Evolutionary conservation across 2,797 vertebrate genomes (phyloP).

Genomic region (Paratrypauchen microcephalus): DNA sequence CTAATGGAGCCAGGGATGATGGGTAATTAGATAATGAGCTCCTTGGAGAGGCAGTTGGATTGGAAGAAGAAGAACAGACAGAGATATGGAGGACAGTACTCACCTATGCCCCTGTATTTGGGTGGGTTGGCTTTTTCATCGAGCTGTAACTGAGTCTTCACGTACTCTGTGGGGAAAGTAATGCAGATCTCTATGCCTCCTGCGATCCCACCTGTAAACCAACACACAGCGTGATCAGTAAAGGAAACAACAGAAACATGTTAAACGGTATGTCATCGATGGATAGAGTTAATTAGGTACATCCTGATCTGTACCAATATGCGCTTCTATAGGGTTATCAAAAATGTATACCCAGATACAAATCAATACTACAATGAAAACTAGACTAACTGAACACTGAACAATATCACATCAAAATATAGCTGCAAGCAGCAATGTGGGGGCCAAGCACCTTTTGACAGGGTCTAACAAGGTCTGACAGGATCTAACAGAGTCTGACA

Average conservation of each 20-base stretch:
- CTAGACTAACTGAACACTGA: no score
- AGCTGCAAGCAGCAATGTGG: no score
- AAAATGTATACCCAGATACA: no score
- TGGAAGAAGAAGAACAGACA: conserved; percentile 8
- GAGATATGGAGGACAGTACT: conserved; percentile 46
- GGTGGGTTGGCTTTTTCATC: conserved; percentile 90
- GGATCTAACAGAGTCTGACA: no score
- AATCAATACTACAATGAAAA: no score
- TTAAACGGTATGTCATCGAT: no score
- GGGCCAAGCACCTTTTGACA: no score
- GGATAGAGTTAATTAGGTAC: no score
- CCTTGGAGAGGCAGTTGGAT: conserved; percentile 44
- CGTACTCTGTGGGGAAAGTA: conserved; percentile 96
- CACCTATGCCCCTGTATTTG: conserved; percentile 89
- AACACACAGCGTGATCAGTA: conserved; percentile 14
- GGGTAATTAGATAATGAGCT: conserved; percentile 70
- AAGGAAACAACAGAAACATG: background rate
- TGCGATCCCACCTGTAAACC: conserved; percentile 86
- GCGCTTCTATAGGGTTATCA: no score
- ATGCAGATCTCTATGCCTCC: conserved; percentile 97
- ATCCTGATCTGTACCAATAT: no score
- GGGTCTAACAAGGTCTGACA: no score
- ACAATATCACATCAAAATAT: no score
- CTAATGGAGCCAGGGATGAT: conserved; percentile 63
- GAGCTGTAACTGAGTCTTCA: conserved; percentile 93